Evolutionary conservation across 2,113 vertebrate genomes (phyloP), one percentile per base, ranked within the genome.

Genomic region (Rhegmatorhina hoffmannsi): DNA sequence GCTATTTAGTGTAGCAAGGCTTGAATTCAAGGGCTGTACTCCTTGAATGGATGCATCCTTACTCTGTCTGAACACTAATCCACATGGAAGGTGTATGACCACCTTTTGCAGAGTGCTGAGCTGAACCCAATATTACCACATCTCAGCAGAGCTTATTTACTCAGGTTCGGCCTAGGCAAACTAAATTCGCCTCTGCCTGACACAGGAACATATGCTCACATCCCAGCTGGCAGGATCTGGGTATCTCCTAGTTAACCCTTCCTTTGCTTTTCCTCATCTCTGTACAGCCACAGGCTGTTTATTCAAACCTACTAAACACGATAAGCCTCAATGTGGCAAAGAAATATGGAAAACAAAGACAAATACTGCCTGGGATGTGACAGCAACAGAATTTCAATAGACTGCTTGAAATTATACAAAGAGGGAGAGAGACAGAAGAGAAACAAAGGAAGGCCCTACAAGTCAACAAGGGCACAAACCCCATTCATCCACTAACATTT

Each of bases 101-200:
- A 56, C 34, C 44, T 74, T 79, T 67, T 73, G 49, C 50, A 36
- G 62, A 49, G n/a, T 8, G 62, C 44, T 77, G 82, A 94, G 72
- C 59, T 90, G 80, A 86, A 29, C 68, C 46, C 34, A 46, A 6
- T 46, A 63, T 53, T 33, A 77, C 59, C 13, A 12, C 1, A 0
- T 92, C 79, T 47, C 90, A 73, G 75, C 36, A 62, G n/a, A 95
- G 85, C 36, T 92, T 90, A 94, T 86, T 94, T 90, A 76, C 82
- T 83, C 67, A 77, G 59, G 78, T 66, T 93, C 67, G 80, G 46
- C 59, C 63, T 63, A 58, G 63, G 72, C 50, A 92, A 93, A 87
- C 58, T 33, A 56, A 92, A 88, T 76, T 86, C 1, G 2, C 38
- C 50, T 89, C 77, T 59, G 75, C 85, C 81, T 91, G 62, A 69